Evolutionary conservation across 2,113 vertebrate species (phyloP), one percentile per base, ranked within the genome.

Genomic region (Clupea harengus): DNA sequence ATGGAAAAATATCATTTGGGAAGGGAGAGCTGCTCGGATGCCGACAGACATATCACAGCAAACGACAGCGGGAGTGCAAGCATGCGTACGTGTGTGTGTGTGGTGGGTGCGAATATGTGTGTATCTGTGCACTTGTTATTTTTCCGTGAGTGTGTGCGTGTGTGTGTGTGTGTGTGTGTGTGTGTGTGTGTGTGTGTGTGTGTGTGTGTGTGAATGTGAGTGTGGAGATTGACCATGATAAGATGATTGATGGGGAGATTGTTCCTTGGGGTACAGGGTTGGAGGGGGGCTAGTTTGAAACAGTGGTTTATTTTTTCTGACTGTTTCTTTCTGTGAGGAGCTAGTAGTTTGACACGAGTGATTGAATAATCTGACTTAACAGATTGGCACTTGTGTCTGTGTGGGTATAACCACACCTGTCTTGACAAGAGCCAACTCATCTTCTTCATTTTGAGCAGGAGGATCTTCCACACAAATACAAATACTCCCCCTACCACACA

Each of bases 401-500:
- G 87, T 84, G 81, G 0, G 52, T 54, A 15, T 13, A 54, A 17
- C 17, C 52, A 54, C 52, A 54, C 52, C 52, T 18, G 52, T 54
- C 52, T 18, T 54, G 52, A 13, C 15, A 15, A 54, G 17, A 72
- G 85, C 87, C 87, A 89, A 89, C 89, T 89, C 83, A 87, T 87
- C 89, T 82, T 78, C 25, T 83, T 89, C 82, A 46, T 84, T 60
- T 81, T 78, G 85, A 88, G 54, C 67, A 67, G 32, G 39, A 89
- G 75, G 83, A 86, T 78, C 85, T 83, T 82, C 84, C 64, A 9
- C 64, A 28, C 8, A 72, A 32, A 72, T 9, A 64, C 57, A 22
- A 86, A 89, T 89, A 88, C 88, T 82, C 88, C 84, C 28, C 5
- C 82, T 81, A 85, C 52, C 32, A 88, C 86, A 3, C 13, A 6